Evolutionary conservation across 2,888 invertebrate genomes (phyloP).

Genomic region (Sclerodermus sp.): DNA sequence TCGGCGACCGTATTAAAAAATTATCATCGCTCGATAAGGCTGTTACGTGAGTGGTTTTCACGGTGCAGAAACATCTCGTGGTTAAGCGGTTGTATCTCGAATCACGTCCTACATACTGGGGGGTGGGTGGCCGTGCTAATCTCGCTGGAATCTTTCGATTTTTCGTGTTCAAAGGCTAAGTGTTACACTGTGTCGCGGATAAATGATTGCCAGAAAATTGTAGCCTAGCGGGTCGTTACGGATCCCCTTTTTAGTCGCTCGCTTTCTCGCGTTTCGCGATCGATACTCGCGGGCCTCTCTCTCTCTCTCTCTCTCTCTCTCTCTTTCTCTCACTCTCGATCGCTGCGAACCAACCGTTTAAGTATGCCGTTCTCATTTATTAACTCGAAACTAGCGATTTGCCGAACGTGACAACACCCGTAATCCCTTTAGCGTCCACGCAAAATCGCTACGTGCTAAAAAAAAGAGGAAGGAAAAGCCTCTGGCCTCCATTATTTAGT

Average conservation of each 20-base stretch:
- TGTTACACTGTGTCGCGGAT: slow-evolving; percentile 25
- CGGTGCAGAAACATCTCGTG: slow-evolving; percentile 14
- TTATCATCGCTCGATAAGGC: too few species aligned
- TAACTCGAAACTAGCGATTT: too few species aligned
- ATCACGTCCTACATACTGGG: slow-evolving; percentile 20
- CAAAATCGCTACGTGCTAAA: too few species aligned
- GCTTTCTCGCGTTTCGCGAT: slow-evolving; percentile 6
- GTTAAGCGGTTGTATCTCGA: slow-evolving; percentile 11
- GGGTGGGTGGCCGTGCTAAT: neutral
- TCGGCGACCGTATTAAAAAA: too few species aligned
- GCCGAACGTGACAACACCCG: too few species aligned
- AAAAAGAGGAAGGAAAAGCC: too few species aligned
- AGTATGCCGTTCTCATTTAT: too few species aligned
- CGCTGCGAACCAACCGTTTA: too few species aligned
- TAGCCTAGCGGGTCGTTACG: slow-evolving; percentile 19
- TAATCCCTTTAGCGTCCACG: too few species aligned
- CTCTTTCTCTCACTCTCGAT: too few species aligned
- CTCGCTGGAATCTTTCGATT: slow-evolving; percentile 1
- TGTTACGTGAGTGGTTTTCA: neutral
- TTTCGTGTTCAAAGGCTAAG: slow-evolving; percentile 13
- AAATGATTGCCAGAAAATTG: slow-evolving; percentile 44
- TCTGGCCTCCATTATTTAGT: too few species aligned
- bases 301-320: too few species aligned
- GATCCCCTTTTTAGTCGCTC: slow-evolving; percentile 2
- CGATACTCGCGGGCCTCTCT: slow-evolving; percentile 20